These are phyloP conservation scores for Catamblyrhynchus diadema DNA, from an alignment of 2,797 vertebrate species.

Conservation along the genomic window DNA sequence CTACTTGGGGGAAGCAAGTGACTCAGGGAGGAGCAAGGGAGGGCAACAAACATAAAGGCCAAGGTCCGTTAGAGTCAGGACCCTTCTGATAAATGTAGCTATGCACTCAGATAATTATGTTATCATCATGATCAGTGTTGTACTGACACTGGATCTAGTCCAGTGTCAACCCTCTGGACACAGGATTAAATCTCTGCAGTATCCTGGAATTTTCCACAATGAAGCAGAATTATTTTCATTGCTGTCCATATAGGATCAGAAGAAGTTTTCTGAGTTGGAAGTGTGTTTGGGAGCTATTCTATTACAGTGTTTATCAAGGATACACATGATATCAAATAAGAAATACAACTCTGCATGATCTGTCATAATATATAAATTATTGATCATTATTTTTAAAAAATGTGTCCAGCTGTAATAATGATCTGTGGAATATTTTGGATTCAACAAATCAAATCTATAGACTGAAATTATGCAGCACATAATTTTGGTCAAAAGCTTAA, in stretches of 20 bases:
- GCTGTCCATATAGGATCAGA: background rate
- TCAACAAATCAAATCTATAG: background rate
- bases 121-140: background rate
- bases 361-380: background rate
- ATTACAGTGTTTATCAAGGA: background rate
- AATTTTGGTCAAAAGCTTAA: constrained; percentile 15
- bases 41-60: background rate
- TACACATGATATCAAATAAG: background rate
- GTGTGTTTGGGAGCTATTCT: background rate
- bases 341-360: background rate
- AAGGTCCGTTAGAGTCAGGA: background rate
- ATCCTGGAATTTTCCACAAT: background rate
- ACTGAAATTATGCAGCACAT: background rate
- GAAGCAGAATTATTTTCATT: background rate
- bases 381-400: background rate
- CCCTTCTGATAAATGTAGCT: background rate
- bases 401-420: background rate
- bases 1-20: background rate
- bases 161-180: background rate
- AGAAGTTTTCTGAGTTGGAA: background rate
- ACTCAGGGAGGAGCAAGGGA: background rate
- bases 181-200: background rate
- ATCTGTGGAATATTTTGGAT: background rate
- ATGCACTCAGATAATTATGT: background rate
- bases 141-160: background rate